phyloP scores from a whole-genome alignment of 2,113 vertebrate genomes.

The Procapra przewalskii region DNA sequence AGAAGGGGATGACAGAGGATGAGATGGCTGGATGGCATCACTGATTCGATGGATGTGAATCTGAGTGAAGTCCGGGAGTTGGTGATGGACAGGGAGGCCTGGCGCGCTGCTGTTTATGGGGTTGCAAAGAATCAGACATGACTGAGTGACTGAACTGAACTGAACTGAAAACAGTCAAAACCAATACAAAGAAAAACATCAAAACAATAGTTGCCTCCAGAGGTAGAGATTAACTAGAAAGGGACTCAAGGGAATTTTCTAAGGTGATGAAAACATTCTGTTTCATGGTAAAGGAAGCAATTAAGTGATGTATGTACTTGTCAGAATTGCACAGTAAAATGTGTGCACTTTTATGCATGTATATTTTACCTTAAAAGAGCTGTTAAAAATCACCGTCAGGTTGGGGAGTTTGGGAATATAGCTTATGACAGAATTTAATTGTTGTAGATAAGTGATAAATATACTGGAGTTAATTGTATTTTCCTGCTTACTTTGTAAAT shows the following conservation, averaged over 20 bases:
- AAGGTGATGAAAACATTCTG: background rate
- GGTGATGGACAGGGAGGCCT: too few species aligned
- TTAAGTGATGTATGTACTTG: background rate
- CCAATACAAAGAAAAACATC: background rate
- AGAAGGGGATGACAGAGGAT: too few species aligned
- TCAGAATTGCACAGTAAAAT: background rate
- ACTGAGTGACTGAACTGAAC: too few species aligned
- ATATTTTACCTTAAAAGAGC: background rate
- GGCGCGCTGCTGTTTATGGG: too few species aligned
- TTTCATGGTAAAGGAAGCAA: background rate
- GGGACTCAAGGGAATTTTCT: background rate
- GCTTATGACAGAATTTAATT: background rate
- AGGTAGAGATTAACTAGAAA: background rate
- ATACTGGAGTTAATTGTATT: background rate
- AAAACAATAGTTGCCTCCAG: background rate
- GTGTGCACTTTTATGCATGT: background rate
- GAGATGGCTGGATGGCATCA: too few species aligned
- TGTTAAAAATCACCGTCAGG: background rate
- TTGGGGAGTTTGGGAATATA: background rate
- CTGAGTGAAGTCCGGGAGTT: too few species aligned
- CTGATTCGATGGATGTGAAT: too few species aligned
- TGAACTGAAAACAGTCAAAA: background rate
- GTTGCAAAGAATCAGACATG: too few species aligned
- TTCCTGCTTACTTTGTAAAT: background rate
- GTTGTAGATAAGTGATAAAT: background rate